These are phyloP conservation scores for Epinephelus coioides DNA, from an alignment of 2,797 vertebrate genomes.

Conservation along the genomic window DNA sequence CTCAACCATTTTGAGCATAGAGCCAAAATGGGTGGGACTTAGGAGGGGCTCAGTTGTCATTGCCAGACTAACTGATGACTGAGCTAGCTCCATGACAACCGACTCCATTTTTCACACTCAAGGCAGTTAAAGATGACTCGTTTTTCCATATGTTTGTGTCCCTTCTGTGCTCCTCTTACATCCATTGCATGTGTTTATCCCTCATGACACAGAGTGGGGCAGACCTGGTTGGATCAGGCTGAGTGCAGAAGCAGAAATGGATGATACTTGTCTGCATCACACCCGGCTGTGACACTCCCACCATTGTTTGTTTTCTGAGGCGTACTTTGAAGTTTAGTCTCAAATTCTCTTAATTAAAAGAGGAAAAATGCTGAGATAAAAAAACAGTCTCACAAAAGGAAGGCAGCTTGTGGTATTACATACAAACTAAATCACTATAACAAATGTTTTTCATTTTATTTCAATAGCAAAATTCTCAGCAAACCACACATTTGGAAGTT, in stretches of 20 bases:
- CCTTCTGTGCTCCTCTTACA: not conserved
- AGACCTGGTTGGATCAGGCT: not conserved
- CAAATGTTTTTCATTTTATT: slow-evolving; percentile 9
- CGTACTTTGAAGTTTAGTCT: not conserved
- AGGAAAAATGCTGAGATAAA: not conserved
- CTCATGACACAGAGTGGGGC: not conserved
- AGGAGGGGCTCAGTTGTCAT: not conserved
- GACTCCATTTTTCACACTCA: not conserved
- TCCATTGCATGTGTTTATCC: not conserved
- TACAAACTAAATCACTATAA: not conserved
- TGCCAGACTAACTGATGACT: not conserved
- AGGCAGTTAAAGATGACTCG: not conserved
- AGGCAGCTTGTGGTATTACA: not conserved
- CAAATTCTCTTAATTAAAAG: not conserved
- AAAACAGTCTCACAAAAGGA: not conserved
- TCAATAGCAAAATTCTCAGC: not conserved
- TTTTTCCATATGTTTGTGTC: not conserved
- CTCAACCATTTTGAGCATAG: no score
- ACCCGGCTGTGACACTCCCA: not conserved
- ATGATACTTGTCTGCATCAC: no score
- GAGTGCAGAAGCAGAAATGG: no score
- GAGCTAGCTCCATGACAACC: not conserved
- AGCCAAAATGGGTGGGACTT: no score
- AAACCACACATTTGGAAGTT: not conserved
- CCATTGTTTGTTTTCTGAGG: not conserved